Base-by-base conservation (phyloP, 2,113 vertebrate genomes). In the Tragelaphus scriptus region DNA sequence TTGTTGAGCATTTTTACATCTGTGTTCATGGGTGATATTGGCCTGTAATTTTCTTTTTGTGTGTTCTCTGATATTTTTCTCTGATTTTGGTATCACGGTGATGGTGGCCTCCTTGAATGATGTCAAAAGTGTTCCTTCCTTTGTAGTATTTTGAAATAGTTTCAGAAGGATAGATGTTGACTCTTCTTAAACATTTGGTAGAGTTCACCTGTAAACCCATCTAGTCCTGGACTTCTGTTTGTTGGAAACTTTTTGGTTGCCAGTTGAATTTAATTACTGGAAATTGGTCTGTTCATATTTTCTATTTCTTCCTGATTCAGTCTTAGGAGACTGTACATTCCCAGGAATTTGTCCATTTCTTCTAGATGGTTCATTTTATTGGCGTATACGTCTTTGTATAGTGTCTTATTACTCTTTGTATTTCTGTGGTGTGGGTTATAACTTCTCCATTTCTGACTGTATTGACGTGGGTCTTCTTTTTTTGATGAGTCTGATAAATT, bases 331-430 rank as follows among this genome's bases (percentile, higher is more conserved):
- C 26, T 47, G 40, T 77, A 47, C 44, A 47, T 47, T 49, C 75
- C 40, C 25, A 79, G 75, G 26, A 47, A 79, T 47, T 28, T 79
- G 25, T 28, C 44, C 44, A 16, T 47, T 79, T 79, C 40, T 79
- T 47, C 25, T 28, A 9, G 44, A 28, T 51, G 49, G 47, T 80
- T 30, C 77, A 49, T 80, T 80, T 51, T 51, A 51, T 32, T 80
- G 47, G 28, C 0, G 0, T 80, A 30, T 16, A 32, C 44, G 10
- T 80, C 15, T 15, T 30, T 30, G 8, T 11, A 47, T 30, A 80
- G 47, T 49, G 15, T 80, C 26, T 80, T 51, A 10, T 51, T 49
- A 80, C 28, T 47, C 15, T 80, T 30, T 81, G 9, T 51, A 32
- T 81, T 51, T 51, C 47, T 32, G 15, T 81, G 28, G 5, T 81